Conservation (phyloP, 1,140 invertebrate species). For the Habropoda laboriosa region DNA sequence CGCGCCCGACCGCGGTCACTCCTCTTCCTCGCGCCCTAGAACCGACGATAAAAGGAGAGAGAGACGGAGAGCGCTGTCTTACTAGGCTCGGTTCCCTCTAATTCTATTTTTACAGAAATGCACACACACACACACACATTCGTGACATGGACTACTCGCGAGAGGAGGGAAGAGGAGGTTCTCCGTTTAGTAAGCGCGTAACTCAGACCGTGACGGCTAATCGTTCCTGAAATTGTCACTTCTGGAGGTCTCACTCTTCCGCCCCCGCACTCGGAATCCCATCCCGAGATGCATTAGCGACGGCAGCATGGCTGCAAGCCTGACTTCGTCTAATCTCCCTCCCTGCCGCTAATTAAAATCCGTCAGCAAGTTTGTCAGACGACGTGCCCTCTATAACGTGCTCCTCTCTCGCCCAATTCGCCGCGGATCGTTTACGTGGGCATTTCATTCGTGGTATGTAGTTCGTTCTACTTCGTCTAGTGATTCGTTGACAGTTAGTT, state of each 20-base stretch:
- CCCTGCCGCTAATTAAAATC: constrained; percentile 70
- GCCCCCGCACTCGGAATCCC: constrained; percentile 42
- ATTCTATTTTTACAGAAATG: constrained; percentile 76
- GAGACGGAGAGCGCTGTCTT: constrained; percentile 38
- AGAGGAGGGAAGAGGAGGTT: too few relatives aligned
- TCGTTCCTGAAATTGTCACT: constrained; percentile 81
- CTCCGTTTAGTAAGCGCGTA: constrained; percentile 76
- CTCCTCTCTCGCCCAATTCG: background rate
- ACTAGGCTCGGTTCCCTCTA: constrained; percentile 12
- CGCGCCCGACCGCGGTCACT: constrained; percentile 45
- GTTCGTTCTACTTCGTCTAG: constrained; percentile 19
- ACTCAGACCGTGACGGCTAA: constrained; percentile 80
- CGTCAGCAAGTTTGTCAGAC: constrained; percentile 66
- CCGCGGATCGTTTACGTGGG: constrained; percentile 28
- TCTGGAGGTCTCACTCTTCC: constrained; percentile 73
- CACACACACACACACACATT: too few relatives aligned
- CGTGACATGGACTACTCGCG: too few relatives aligned
- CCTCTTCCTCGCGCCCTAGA: constrained; percentile 38
- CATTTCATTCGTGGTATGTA: constrained; percentile 43
- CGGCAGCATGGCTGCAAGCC: constrained; percentile 51
- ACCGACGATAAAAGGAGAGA: constrained; percentile 48
- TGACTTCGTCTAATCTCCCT: constrained; percentile 62
- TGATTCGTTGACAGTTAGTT: background rate
- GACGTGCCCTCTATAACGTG: background rate
- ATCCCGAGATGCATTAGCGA: constrained; percentile 69